A percentile compares a stretch with the other conserved stretches of the same genome.
These are phyloP conservation scores for Cephonodes hylas DNA, from an alignment of 2,888 invertebrate genomes.

Conservation along the genomic window DNA sequence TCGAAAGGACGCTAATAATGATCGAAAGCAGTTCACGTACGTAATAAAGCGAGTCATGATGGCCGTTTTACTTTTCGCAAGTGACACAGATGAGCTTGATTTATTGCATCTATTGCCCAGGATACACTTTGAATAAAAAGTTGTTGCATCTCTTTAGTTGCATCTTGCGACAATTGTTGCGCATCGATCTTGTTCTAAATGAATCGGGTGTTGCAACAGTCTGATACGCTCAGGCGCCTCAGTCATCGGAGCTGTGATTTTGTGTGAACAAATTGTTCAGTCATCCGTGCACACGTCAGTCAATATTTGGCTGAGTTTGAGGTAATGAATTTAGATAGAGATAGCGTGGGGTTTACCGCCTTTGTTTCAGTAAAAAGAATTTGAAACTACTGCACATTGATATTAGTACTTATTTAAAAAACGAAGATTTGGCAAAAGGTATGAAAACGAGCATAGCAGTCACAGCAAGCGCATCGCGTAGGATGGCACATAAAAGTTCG, in stretches of 20 bases:
- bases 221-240: conserved; percentile 23
- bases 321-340: background rate
- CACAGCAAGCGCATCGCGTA: too few relatives aligned
- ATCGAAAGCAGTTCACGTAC: background rate
- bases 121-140: conserved; percentile 54
- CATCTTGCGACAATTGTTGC: conserved; percentile 58
- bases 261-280: conserved; percentile 33
- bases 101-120: conserved; percentile 25
- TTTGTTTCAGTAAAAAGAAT: too few relatives aligned
- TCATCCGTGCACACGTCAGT: conserved; percentile 19
- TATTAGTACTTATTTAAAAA: too few relatives aligned
- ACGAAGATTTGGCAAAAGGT: too few relatives aligned
- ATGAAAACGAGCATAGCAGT: too few relatives aligned
- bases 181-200: conserved; percentile 42
- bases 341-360: too few relatives aligned
- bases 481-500: too few relatives aligned
- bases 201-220: conserved; percentile 37
- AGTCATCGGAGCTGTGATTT: conserved; percentile 33
- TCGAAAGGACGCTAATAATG: background rate
- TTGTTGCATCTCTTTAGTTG: conserved; percentile 32
- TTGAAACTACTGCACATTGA: background rate
- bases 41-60: conserved; percentile 1
- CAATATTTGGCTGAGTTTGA: background rate
- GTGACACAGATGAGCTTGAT: conserved; percentile 18
- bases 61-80: conserved; percentile 13